A percentile compares a stretch with the other conserved stretches of the same genome.
Conservation (phyloP, 2,888 invertebrate species). For the Euplagia quadripunctaria region DNA sequence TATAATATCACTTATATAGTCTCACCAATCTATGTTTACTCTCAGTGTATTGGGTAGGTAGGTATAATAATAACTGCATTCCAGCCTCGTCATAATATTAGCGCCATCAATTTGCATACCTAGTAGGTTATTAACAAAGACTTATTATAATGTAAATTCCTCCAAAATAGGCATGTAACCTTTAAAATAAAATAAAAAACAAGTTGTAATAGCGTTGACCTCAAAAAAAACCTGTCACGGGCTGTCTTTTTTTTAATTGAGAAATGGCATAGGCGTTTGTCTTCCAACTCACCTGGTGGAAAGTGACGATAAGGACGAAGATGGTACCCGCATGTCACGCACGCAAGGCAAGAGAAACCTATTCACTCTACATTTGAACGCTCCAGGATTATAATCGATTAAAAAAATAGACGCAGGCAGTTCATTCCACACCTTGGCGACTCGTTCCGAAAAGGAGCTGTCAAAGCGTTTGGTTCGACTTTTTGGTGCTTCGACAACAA, state of each 20-base stretch:
- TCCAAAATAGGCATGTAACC: constrained; percentile 30
- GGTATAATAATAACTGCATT: constrained; percentile 49
- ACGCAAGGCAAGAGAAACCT: too few relatives aligned
- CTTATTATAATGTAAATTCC: constrained; percentile 43
- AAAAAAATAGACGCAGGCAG: too few relatives aligned
- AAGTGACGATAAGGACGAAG: too few relatives aligned
- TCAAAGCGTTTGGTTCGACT: too few relatives aligned
- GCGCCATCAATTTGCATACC: constrained; percentile 49
- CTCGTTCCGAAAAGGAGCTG: too few relatives aligned
- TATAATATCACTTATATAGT: background rate
- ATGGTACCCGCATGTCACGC: too few relatives aligned
- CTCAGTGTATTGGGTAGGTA: constrained; percentile 7
- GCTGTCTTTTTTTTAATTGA: background rate
- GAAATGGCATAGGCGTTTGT: too few relatives aligned
- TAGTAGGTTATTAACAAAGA: constrained; percentile 37
- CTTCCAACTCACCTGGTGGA: too few relatives aligned
- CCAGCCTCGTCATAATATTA: constrained; percentile 47
- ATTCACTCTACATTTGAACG: too few relatives aligned
- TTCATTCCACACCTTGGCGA: too few relatives aligned
- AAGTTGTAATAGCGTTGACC: constrained; percentile 33
- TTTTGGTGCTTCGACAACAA: too few relatives aligned
- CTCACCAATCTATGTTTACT: background rate
- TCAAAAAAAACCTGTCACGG: constrained; percentile 47
- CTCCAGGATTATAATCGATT: too few relatives aligned
- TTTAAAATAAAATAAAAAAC: constrained; percentile 31